phyloP scores from a whole-genome alignment of 2,113 vertebrate genomes.

The Henicopernis longicauda region DNA sequence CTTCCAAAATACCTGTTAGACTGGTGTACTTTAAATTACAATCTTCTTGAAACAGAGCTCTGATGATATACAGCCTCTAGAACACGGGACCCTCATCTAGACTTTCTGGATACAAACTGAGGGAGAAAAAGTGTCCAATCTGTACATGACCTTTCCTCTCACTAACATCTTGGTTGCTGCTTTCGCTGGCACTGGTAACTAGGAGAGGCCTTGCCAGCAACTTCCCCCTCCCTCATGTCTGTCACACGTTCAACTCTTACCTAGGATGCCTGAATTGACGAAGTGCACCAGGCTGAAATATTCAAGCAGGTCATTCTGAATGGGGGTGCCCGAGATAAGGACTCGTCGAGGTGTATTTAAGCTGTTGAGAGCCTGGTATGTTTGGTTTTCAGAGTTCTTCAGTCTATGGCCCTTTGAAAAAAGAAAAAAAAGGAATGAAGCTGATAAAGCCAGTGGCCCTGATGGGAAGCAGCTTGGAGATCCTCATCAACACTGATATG shows the following conservation, averaged over 20 bases:
- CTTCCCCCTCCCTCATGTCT: background rate
- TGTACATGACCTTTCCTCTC: background rate
- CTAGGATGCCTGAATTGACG: constrained; percentile 91
- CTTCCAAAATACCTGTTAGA: background rate
- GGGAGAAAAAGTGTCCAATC: background rate
- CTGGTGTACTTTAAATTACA: background rate
- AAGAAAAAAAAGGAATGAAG: background rate
- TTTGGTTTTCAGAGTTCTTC: constrained; percentile 98
- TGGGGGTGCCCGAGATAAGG: constrained; percentile 94
- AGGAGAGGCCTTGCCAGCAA: background rate
- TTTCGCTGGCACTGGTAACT: background rate
- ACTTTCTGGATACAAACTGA: background rate
- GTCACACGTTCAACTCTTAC: constrained; percentile 64
- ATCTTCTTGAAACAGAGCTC: background rate
- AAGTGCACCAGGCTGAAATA: constrained; percentile 98
- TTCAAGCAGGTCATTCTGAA: constrained; percentile 96
- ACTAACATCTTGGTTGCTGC: background rate
- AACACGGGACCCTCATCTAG: background rate
- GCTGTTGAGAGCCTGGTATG: constrained; percentile 90
- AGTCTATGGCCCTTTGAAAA: constrained; percentile 87
- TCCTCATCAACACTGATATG: background rate
- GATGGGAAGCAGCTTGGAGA: background rate
- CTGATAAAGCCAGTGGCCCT: background rate
- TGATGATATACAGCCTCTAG: background rate
- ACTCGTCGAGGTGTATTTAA: constrained; percentile 88